Evolutionary conservation across 1,140 invertebrate species (phyloP), one percentile per base, ranked within the genome.

Genomic region (Platyscapa corneri): DNA sequence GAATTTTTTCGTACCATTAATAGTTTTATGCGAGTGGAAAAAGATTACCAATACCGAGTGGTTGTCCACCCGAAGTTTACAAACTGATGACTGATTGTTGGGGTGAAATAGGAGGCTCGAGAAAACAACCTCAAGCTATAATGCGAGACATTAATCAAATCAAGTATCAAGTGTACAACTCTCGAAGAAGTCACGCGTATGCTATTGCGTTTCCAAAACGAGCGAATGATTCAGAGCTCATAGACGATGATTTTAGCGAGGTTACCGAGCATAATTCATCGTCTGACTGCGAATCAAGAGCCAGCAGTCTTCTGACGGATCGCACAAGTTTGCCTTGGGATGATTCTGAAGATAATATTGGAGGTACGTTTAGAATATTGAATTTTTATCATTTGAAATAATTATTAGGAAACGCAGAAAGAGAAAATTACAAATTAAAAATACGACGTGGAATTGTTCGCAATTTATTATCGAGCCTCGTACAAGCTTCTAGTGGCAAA

Each of bases 51-150:
- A 93, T 94, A 60, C 98, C 98, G 14, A 92, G 94, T 86, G 94
- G 94, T 16, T 99, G 98, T 92, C 97, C 98, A 30, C 86, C 92
- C 6, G 96, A 97, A 89, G 96, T 99, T 75, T 98, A 97, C 91
- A 93, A 95, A 86, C 93, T 99, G 34, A 98, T 99, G 95, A 92
- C 94, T 30, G 96, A 97, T 88, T 98, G 98, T 89, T 99, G 99
- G 99, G 94, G 95, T 83, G 91, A 95, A 34, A 95, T 97, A 89
- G 95, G 96, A 6, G 94, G 95, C 46, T 92, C 93, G 32, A 92
- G 96, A 23, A 97, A 96, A 91, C 95, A 96, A 87, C 96, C 97
- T 70, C 97, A 97, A 91, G 95, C 95, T 67, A 95, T 97, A 87
- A 96, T 97, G 95, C 94, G 97, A 93, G 97, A 97, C 93, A 95